phyloP scores from a whole-genome alignment of 2,113 vertebrate genomes.

The Salvelinus alpinus region DNA sequence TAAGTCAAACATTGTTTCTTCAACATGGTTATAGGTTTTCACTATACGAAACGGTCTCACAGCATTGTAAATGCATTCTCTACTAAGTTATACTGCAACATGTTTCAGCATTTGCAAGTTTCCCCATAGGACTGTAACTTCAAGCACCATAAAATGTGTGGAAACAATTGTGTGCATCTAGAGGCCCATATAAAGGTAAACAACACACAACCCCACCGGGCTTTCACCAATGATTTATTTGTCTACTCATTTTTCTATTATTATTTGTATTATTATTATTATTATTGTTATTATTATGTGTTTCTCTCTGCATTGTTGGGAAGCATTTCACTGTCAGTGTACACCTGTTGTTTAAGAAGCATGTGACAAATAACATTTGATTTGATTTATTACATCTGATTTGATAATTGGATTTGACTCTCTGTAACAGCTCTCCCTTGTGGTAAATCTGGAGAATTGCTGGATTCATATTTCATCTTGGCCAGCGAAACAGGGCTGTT shows the following conservation, averaged over 20 bases:
- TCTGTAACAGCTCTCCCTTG: conserved; percentile 38
- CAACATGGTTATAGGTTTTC: not conserved
- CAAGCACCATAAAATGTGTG: conserved; percentile 60
- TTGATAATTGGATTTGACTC: conserved; percentile 17
- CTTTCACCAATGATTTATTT: not conserved
- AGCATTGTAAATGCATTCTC: conserved; percentile 30
- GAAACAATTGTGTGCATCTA: conserved; percentile 66
- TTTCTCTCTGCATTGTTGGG: too few species aligned
- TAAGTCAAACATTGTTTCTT: not conserved
- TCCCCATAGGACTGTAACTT: conserved; percentile 52
- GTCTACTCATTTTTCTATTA: not conserved
- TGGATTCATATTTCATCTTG: not conserved
- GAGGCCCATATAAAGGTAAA: conserved; percentile 42
- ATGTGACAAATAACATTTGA: too few species aligned
- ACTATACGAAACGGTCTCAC: not conserved
- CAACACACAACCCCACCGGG: conserved; percentile 17
- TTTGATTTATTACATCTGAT: not conserved
- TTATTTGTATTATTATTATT: too few species aligned
- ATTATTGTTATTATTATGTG: too few species aligned
- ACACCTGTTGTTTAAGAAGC: too few species aligned
- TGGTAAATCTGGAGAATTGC: conserved; percentile 11
- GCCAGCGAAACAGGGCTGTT: not conserved
- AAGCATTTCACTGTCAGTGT: too few species aligned
- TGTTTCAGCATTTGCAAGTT: conserved; percentile 43
- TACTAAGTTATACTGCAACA: conserved; percentile 39